Percentiles rank a stretch among this genome's conserved stretches.
Evolutionary conservation across 2,888 invertebrate genomes (phyloP).

Genomic region (Ennomos erosarius): DNA sequence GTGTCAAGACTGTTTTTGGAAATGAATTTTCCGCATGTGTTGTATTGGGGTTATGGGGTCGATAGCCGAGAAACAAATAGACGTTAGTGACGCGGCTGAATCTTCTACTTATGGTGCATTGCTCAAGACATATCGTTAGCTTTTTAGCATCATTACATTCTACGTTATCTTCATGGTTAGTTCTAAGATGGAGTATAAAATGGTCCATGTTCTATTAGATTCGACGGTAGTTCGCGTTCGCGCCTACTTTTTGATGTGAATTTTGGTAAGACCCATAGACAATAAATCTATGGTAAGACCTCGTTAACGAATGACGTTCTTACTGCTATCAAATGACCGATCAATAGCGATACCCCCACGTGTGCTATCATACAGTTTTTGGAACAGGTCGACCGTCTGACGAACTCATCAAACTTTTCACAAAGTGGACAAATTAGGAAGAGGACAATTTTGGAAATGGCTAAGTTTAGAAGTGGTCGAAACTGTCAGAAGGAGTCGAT

Average conservation of each 20-base stretch:
- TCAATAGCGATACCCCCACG: conserved; percentile 13
- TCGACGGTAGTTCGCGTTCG: not conserved
- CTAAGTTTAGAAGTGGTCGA: no score
- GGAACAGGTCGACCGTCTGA: not conserved
- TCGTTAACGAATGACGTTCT: conserved; percentile 32
- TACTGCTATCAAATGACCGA: conserved; percentile 18
- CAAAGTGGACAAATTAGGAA: no score
- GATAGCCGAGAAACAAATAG: conserved; percentile 41
- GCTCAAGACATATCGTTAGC: not conserved
- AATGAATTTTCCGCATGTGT: conserved; percentile 44
- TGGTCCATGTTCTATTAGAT: not conserved
- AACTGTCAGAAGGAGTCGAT: no score
- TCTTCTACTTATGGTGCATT: conserved; percentile 33
- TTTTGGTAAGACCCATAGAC: conserved; percentile 7
- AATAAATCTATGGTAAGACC: no score
- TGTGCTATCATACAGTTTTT: conserved; percentile 1
- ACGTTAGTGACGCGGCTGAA: conserved; percentile 18
- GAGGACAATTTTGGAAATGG: no score
- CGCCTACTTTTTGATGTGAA: conserved; percentile 7
- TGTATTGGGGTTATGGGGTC: conserved; percentile 56
- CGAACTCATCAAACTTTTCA: not conserved
- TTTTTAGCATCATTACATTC: not conserved
- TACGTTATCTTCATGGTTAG: no score
- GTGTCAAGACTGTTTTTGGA: conserved; percentile 44
- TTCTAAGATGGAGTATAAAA: conserved; percentile 11